Percentiles rank a stretch among this genome's conserved stretches.
Evolutionary conservation across 2,888 invertebrate genomes (phyloP).

Genomic region (Quadriops clusia): DNA sequence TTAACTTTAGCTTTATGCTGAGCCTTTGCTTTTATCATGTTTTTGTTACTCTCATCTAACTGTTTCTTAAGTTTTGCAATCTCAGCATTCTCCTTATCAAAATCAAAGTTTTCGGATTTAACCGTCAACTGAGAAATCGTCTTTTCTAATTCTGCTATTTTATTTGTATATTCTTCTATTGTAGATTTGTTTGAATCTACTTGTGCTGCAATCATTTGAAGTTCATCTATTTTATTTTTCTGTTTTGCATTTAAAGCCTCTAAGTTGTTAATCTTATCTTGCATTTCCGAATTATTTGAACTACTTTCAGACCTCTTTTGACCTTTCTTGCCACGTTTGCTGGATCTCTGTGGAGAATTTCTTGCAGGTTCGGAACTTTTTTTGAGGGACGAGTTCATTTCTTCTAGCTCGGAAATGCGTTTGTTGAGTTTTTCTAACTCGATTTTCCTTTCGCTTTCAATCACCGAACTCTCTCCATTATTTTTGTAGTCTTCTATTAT

Average conservation of each 20-base stretch:
- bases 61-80: conserved; percentile 51
- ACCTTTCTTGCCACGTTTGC: conserved; percentile 12
- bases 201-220: conserved; percentile 9
- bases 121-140: conserved; percentile 36
- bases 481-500: conserved; percentile 3
- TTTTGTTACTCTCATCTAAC: conserved; percentile 63
- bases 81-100: conserved; percentile 27
- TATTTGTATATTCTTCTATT: conserved; percentile 14
- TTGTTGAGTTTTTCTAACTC: conserved; percentile 3
- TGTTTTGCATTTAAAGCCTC: conserved; percentile 3
- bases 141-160: conserved; percentile 19
- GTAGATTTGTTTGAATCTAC: conserved; percentile 5
- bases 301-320: conserved; percentile 11
- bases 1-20: conserved; percentile 60
- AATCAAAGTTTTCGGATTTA: conserved; percentile 37
- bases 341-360: conserved; percentile 14
- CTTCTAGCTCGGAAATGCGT: conserved; percentile 25
- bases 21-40: conserved; percentile 63
- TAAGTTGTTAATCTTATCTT: conserved; percentile 9
- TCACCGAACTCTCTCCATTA: too few species aligned
- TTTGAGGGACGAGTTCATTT: too few species aligned
- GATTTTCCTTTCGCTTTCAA: too few species aligned
- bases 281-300: conserved; percentile 4
- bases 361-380: too few species aligned
- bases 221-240: conserved; percentile 5